Percentiles rank a stretch among this genome's conserved stretches.
These are phyloP conservation scores for Microplitis mediator DNA, from an alignment of 1,140 invertebrate species.

Conservation along the genomic window DNA sequence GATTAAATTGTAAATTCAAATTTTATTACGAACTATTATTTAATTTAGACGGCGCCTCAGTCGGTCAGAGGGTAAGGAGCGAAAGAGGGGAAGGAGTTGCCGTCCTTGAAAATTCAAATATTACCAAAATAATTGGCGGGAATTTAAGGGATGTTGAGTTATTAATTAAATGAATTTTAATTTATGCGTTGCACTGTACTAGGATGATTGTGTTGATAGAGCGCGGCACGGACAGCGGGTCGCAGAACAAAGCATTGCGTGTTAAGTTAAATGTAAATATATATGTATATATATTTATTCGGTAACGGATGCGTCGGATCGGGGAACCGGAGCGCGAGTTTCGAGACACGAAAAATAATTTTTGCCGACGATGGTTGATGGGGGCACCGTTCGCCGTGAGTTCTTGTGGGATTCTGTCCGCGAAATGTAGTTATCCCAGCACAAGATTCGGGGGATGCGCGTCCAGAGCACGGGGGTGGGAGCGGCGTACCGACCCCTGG, in stretches of 20 bases:
- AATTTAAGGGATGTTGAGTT: constrained; percentile 16
- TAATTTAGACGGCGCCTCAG: constrained; percentile 45
- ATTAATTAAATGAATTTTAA: background rate
- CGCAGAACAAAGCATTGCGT: no score
- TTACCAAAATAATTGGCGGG: constrained; percentile 49
- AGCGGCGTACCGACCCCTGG: constrained; percentile 20
- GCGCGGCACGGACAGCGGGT: no score
- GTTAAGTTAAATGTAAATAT: no score
- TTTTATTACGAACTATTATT: constrained; percentile 51
- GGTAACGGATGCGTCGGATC: no score
- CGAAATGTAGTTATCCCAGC: constrained; percentile 61
- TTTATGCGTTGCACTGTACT: background rate
- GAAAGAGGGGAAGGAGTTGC: constrained; percentile 18
- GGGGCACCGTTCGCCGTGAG: constrained; percentile 57
- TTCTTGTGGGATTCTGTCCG: constrained; percentile 62
- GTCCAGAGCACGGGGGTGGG: constrained; percentile 22
- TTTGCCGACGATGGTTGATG: constrained; percentile 35
- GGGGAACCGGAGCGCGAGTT: no score
- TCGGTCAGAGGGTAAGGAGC: constrained; percentile 3
- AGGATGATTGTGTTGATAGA: background rate
- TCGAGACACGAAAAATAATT: no score
- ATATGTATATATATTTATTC: no score
- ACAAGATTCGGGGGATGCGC: constrained; percentile 41
- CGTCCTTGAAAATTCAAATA: constrained; percentile 55
- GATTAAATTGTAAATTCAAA: constrained; percentile 53